Conservation (phyloP, 2,888 invertebrate species). For the Amblyteles armatorius region DNA sequence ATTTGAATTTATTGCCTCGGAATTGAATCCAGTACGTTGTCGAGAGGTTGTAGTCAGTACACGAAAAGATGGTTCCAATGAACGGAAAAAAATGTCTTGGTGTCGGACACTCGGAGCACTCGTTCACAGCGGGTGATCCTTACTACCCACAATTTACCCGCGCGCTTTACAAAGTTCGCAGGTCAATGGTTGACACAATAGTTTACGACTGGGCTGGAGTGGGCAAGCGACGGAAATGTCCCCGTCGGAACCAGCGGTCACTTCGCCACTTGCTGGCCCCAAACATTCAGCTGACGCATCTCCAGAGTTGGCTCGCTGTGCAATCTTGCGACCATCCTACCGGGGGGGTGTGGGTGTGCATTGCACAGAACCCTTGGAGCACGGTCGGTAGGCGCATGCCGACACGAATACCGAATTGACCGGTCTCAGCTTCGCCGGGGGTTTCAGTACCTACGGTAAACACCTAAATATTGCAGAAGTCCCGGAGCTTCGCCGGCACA, state of each 20-base stretch:
- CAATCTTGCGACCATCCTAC: background rate
- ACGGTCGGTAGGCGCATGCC: background rate
- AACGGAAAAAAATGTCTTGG: background rate
- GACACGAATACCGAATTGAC: background rate
- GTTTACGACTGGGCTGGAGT: too few species aligned
- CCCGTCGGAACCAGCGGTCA: too few species aligned
- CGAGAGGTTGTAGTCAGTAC: background rate
- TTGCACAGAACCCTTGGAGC: background rate
- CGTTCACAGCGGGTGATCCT: too few species aligned
- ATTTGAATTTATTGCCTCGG: background rate
- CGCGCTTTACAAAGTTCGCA: too few species aligned
- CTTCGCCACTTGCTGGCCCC: too few species aligned
- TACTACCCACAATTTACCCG: too few species aligned
- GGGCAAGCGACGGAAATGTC: too few species aligned
- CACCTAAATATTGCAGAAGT: slow-evolving; percentile 17
- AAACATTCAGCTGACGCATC: background rate
- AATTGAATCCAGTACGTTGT: background rate
- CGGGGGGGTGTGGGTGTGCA: background rate
- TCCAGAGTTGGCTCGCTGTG: background rate
- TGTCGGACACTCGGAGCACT: too few species aligned
- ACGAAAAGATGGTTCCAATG: background rate
- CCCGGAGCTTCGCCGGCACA: too few species aligned
- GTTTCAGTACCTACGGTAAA: background rate
- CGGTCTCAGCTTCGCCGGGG: background rate
- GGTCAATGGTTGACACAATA: too few species aligned